Percentiles rank a stretch among this genome's conserved stretches.
phyloP scores from a whole-genome alignment of 2,797 vertebrate species.

The Sebastes matsubarae region DNA sequence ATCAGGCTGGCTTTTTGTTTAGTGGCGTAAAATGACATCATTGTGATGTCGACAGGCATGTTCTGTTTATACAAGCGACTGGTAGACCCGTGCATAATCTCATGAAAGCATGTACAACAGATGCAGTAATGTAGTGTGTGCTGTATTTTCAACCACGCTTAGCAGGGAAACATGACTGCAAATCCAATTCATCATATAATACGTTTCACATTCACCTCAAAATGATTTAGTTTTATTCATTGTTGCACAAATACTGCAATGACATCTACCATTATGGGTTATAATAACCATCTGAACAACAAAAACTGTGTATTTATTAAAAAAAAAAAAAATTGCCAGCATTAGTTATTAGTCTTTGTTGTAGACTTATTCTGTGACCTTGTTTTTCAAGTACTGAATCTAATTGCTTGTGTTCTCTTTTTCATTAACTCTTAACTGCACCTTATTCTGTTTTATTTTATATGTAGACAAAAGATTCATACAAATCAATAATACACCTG shows the following conservation, averaged over 20 bases:
- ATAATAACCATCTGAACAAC: neutral
- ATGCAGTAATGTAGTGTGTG: neutral
- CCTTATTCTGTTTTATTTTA: neutral
- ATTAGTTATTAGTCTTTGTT: neutral
- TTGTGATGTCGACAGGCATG: conserved; percentile 15
- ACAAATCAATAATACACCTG: neutral
- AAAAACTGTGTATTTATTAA: neutral
- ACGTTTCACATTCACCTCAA: neutral
- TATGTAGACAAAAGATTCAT: neutral
- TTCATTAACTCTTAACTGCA: neutral
- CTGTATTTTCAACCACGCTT: neutral
- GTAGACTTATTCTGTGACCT: neutral
- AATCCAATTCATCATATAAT: neutral
- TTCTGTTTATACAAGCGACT: conserved; percentile 1
- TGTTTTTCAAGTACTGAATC: neutral
- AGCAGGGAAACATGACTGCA: conserved; percentile 3
- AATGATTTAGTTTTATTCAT: neutral
- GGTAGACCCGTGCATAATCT: conserved; percentile 9
- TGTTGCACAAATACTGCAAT: neutral
- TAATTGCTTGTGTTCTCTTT: neutral
- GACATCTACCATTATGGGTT: neutral
- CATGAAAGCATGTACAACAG: neutral
- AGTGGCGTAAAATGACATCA: conserved; percentile 29
- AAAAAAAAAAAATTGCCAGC: neutral
- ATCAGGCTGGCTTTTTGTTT: conserved; percentile 34